Evolutionary conservation across 2,888 invertebrate species (phyloP).

Genomic region (Diachrysia chrysitis): DNA sequence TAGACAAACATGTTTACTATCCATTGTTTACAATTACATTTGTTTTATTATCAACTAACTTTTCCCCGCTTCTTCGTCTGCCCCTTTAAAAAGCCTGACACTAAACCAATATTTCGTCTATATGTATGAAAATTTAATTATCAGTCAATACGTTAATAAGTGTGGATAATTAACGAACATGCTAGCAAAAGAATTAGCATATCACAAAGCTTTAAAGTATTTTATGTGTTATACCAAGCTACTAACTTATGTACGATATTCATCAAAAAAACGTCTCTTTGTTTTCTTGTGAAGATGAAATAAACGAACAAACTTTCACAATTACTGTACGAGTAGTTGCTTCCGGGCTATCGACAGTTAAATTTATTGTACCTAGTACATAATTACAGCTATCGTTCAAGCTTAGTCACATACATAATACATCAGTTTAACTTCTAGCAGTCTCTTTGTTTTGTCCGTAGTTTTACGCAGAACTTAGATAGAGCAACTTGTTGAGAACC

Average conservation of each 20-base stretch:
- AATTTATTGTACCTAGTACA: neutral
- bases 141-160: too few species aligned
- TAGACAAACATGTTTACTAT: constrained; percentile 3
- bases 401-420: neutral
- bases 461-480: constrained; percentile 3
- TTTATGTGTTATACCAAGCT: neutral
- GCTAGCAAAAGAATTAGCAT: too few species aligned
- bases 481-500: neutral
- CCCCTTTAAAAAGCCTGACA: neutral
- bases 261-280: neutral
- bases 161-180: too few species aligned
- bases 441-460: neutral
- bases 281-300: neutral
- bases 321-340: neutral
- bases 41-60: neutral
- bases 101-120: neutral
- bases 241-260: neutral
- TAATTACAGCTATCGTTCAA: neutral
- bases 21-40: neutral
- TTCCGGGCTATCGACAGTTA: constrained; percentile 4
- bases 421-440: neutral
- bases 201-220: too few species aligned
- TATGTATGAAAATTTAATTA: too few species aligned
- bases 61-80: neutral
- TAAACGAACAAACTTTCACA: neutral